These are phyloP conservation scores for Cololabis saira DNA, from an alignment of 2,113 vertebrate genomes.

Conservation along the genomic window DNA sequence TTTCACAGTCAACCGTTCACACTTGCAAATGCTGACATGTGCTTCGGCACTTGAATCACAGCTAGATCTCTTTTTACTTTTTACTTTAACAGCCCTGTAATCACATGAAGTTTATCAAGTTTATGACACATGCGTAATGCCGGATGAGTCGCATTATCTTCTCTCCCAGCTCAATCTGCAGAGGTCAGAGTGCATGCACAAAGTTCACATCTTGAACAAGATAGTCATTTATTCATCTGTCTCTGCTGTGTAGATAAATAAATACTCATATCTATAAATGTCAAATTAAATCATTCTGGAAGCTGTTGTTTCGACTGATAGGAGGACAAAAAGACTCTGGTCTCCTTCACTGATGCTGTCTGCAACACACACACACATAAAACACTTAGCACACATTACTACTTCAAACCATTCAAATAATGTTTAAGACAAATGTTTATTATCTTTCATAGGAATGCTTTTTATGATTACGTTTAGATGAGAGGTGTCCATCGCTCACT, in stretches of 20 bases:
- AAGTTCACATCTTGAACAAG: not conserved
- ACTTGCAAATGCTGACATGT: not conserved
- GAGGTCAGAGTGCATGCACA: no score
- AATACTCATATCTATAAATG: not conserved
- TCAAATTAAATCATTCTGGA: no score
- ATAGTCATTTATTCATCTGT: not conserved
- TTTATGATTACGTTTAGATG: conserved; percentile 3
- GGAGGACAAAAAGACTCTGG: no score
- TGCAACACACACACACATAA: no score
- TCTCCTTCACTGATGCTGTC: no score
- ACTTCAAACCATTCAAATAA: not conserved
- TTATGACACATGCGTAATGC: no score
- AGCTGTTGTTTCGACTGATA: no score
- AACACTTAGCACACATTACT: no score
- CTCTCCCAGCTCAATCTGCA: no score
- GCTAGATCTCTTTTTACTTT: not conserved
- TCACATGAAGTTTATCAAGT: no score
- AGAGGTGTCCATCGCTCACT: conserved; percentile 20
- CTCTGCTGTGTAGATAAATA: not conserved
- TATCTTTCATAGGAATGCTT: conserved; percentile 3
- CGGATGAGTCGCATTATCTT: no score
- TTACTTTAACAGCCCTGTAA: not conserved
- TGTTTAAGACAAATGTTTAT: conserved; percentile 27
- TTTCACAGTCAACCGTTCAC: no score
- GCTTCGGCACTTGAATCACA: not conserved